A percentile compares a stretch with the other conserved stretches of the same genome.
phyloP scores from a whole-genome alignment of 2,888 invertebrate species.

The Agrenia bidenticulata region DNA sequence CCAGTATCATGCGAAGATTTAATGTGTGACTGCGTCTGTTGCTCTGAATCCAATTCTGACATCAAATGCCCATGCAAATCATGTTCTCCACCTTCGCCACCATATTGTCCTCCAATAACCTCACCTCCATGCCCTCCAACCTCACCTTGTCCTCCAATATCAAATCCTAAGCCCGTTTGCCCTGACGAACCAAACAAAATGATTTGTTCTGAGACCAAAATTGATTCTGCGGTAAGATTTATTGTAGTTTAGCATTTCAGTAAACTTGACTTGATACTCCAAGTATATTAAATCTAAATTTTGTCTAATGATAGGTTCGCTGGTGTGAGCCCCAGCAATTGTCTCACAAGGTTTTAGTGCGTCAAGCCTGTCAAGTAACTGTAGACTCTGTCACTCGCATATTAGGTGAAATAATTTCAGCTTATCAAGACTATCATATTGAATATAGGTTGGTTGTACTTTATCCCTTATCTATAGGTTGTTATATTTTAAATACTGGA shows the following conservation, averaged over 20 bases:
- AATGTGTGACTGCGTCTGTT: no score
- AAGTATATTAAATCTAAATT: no score
- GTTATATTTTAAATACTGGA: background rate
- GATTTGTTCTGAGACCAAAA: background rate
- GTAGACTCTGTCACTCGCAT: slow-evolving; percentile 48
- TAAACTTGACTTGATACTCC: no score
- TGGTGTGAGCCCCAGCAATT: slow-evolving; percentile 32
- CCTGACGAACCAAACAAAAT: no score
- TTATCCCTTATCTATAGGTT: background rate
- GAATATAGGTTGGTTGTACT: slow-evolving; percentile 41
- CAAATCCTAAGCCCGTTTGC: no score
- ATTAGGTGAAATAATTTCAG: slow-evolving; percentile 38
- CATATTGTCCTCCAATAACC: no score
- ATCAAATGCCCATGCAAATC: no score
- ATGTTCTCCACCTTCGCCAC: no score
- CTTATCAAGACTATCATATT: slow-evolving; percentile 45
- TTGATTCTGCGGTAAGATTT: background rate
- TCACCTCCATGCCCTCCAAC: background rate
- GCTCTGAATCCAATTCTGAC: no score
- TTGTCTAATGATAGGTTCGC: slow-evolving; percentile 16
- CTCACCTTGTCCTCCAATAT: background rate
- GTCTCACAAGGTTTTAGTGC: slow-evolving; percentile 38
- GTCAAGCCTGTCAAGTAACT: slow-evolving; percentile 42
- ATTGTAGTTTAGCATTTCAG: no score
- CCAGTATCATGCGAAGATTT: slow-evolving; percentile 16